phyloP scores from a whole-genome alignment of 1,140 invertebrate genomes.

The Drosophila ananassae region DNA sequence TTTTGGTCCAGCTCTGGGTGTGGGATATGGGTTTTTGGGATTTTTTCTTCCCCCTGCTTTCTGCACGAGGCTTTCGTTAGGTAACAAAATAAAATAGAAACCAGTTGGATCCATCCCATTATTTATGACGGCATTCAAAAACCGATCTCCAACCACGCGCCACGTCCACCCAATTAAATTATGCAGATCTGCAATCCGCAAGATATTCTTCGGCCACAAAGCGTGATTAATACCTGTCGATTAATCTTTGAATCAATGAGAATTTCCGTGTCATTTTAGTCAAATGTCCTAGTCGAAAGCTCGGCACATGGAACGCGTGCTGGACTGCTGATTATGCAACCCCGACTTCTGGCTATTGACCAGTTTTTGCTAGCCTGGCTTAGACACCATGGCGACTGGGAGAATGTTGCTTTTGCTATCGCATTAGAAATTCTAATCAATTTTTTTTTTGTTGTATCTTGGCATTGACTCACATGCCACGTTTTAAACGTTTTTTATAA shows the following conservation, averaged over 20 bases:
- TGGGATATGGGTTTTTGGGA: slow-evolving; percentile 2
- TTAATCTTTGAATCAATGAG: slow-evolving; percentile 17
- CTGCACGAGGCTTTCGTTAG: slow-evolving; percentile 29
- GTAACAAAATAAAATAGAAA: slow-evolving; percentile 29
- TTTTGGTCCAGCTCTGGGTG: slow-evolving; percentile 8
- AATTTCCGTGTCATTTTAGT: background rate
- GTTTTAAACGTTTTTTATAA: too few species aligned
- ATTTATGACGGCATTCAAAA: slow-evolving; percentile 48
- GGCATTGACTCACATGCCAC: slow-evolving; percentile 45
- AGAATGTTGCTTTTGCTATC: slow-evolving; percentile 17
- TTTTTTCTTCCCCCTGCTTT: slow-evolving; percentile 3
- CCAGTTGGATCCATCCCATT: slow-evolving; percentile 51
- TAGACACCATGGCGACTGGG: slow-evolving; percentile 67
- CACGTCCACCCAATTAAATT: slow-evolving; percentile 15
- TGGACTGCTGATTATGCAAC: slow-evolving; percentile 58
- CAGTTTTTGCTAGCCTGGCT: slow-evolving; percentile 26
- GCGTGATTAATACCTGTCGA: slow-evolving; percentile 37
- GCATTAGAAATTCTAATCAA: slow-evolving; percentile 75
- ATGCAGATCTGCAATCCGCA: slow-evolving; percentile 44
- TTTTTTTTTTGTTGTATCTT: slow-evolving; percentile 25
- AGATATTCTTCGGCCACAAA: slow-evolving; percentile 11
- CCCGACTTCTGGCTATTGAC: slow-evolving; percentile 13
- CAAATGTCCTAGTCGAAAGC: slow-evolving; percentile 12
- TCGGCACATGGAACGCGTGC: slow-evolving; percentile 32
- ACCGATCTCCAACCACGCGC: slow-evolving; percentile 26